Evolutionary conservation across 1,140 invertebrate genomes (phyloP), one percentile per base, ranked within the genome.

Genomic region (Oedothorax gibbosus): DNA sequence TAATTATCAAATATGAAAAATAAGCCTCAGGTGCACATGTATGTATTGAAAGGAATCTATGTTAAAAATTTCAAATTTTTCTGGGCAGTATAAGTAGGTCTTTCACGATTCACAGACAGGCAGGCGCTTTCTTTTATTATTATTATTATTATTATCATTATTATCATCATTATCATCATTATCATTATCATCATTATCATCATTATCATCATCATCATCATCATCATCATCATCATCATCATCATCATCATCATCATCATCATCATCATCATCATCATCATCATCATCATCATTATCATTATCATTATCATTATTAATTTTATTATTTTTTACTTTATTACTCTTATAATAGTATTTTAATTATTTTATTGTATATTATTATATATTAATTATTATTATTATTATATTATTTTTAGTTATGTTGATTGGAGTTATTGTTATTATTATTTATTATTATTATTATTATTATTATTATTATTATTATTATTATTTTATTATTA

Each of bases 321-420:
- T n/a, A n/a, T n/a, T n/a, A n/a, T n/a, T n/a, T 60, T 10, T 60
- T 60, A 60, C 15, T 60, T 60, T 60, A 60, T 60, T 60, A 60
- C 15, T 60, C 9, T 60, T 60, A 60, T 60, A 10, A 60, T 60
- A 10, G 56, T 60, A 60, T 60, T 60, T 9, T 60, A 10, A 60
- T 60, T 60, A 15, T 60, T 60, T 10, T 60, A 10, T 9, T 60
- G 9, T 10, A 10, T 60, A 15, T 60, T 60, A 60, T 60, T 60
- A 15, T 60, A 60, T 60, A 10, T 9, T 60, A 10, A 60, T 60
- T 60, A 60, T 60, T 60, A 60, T 60, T 60, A 60, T 60, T 60
- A 60, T 60, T 60, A 60, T 60, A 10, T 10, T 60, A 10, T 10
- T 60, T 60, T 10, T 60, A 10, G 15, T 60, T 60, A 60, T 60